Percentiles rank a stretch among this genome's conserved stretches.
Conservation (phyloP, 1,140 invertebrate species). For the Brachionus calyciflorus region DNA sequence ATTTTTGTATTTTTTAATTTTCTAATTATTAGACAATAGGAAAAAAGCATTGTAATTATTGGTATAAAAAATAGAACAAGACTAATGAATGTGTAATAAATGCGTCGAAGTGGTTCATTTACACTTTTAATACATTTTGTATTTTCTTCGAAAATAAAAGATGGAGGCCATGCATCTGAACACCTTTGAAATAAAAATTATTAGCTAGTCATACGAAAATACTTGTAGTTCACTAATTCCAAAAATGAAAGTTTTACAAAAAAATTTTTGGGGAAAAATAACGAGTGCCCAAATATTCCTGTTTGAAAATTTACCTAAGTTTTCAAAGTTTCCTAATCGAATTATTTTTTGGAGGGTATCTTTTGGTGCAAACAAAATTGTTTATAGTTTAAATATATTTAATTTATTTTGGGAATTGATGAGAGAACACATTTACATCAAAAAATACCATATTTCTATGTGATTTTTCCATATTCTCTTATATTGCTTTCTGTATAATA, state of each 20-base stretch:
- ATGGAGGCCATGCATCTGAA: conserved; percentile 54
- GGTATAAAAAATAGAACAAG: conserved; percentile 63
- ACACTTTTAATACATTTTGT: conserved; percentile 46
- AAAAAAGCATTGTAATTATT: conserved; percentile 60
- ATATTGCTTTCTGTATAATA: conserved; percentile 51
- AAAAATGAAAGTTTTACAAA: no score
- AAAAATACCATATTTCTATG: conserved; percentile 52
- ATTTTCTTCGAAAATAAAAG: conserved; percentile 46
- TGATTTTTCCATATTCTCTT: conserved; percentile 54
- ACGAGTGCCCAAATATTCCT: no score
- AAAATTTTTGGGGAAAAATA: no score
- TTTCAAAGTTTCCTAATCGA: no score
- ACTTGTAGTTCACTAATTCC: no score
- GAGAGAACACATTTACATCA: no score
- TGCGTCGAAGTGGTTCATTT: conserved; percentile 44
- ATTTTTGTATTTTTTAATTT: conserved; percentile 55
- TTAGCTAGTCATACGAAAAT: no score
- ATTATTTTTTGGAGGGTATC: no score
- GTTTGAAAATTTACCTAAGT: no score
- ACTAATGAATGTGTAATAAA: conserved; percentile 61
- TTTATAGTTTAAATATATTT: no score
- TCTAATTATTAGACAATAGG: conserved; percentile 62
- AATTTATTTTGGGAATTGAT: no score
- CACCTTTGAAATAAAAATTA: conserved; percentile 48
- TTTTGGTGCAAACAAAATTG: no score